phyloP scores from a whole-genome alignment of 1,140 invertebrate genomes.

The Hydropsyche tenuis region DNA sequence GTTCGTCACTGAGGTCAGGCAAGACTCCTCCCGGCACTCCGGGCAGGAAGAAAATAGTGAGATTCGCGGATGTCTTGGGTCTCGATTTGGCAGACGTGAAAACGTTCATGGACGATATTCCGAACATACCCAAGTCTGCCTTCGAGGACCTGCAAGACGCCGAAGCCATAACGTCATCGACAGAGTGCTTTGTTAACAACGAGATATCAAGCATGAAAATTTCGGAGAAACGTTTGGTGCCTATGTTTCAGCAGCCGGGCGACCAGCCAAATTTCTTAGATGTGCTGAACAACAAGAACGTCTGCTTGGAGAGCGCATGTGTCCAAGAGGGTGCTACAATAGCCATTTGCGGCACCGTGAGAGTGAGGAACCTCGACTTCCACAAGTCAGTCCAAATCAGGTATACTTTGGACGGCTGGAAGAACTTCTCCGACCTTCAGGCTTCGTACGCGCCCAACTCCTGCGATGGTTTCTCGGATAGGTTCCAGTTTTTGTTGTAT shows the following conservation, averaged over 20 bases:
- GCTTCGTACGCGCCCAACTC: slow-evolving; percentile 86
- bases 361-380: slow-evolving; percentile 90
- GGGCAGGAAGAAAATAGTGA: slow-evolving; percentile 89
- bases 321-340: slow-evolving; percentile 74
- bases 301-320: slow-evolving; percentile 85
- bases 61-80: slow-evolving; percentile 93
- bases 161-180: slow-evolving; percentile 54
- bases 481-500: slow-evolving; percentile 81
- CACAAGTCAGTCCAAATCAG: slow-evolving; percentile 89
- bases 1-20: slow-evolving; percentile 87
- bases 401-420: slow-evolving; percentile 88
- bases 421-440: slow-evolving; percentile 79
- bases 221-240: slow-evolving; percentile 66
- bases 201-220: slow-evolving; percentile 52
- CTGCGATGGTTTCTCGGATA: slow-evolving; percentile 92
- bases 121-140: slow-evolving; percentile 85
- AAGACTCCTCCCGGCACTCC: slow-evolving; percentile 92
- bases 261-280: slow-evolving; percentile 79
- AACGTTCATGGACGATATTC: slow-evolving; percentile 88
- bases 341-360: slow-evolving; percentile 83
- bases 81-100: slow-evolving; percentile 90
- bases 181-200: slow-evolving; percentile 56
- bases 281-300: slow-evolving; percentile 71
- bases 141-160: slow-evolving; percentile 73
- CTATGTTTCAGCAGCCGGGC: slow-evolving; percentile 85